Base-by-base conservation (phyloP, 2,113 vertebrate genomes). In the Prolemur simus region DNA sequence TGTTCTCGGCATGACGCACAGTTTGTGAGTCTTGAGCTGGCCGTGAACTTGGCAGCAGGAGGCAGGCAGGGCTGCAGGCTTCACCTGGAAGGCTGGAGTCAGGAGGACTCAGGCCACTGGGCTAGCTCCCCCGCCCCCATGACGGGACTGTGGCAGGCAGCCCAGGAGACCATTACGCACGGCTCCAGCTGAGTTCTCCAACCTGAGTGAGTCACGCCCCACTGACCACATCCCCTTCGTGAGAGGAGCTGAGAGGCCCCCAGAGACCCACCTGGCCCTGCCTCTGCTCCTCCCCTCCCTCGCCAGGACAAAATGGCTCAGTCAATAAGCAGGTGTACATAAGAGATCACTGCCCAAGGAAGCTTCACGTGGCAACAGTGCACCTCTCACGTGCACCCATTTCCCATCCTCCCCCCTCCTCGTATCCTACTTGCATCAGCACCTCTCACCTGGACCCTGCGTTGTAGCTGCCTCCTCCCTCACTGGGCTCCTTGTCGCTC, bases 151-250 rank as follows among this genome's bases (percentile, higher is more conserved):
- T 84, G 69, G 96, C 95, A 90, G 77, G 76, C 0, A 4, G 96
- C 91, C n/a, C 25, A 39, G 45, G 58, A 74, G 69, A 49, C 74
- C 58, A 64, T 45, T 13, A 25, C 32, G 39, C 17, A 14, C 49
- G 56, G 32, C 42, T 77, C 85, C 78, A 21, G 20, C 66, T 0
- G 5, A 23, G 5, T 64, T 60, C 82, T 95, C 69, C 37, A 4
- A 12, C 14, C 58, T 29, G 69, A 81, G 84, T 8, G 5, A 68
- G 85, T 82, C 95, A 87, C 8, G 42, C 88, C 93, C 89, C 63
- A 37, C 52, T 69, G 84, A 76, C 69, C 87, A 18, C 39, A 69
- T 23, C 73, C 63, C 27, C 17, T 9, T 54, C 4, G 15, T 1
- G 17, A 74, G 34, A 80, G 54, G 12, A 69, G 54, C 45, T 17